These are phyloP conservation scores for Centrocercus urophasianus DNA, from an alignment of 2,113 vertebrate genomes.

Conservation along the genomic window DNA sequence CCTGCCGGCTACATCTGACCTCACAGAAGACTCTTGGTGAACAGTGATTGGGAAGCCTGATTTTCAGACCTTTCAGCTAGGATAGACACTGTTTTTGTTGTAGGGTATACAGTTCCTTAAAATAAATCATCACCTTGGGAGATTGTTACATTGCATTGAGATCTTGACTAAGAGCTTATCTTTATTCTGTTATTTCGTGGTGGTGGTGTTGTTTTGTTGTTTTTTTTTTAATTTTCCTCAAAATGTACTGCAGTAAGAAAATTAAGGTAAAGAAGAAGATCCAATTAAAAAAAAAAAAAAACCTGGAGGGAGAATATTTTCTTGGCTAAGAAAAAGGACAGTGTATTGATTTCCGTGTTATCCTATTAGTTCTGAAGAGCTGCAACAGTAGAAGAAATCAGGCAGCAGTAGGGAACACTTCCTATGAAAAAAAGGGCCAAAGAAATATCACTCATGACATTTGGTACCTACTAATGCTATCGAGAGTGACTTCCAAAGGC, in stretches of 20 bases:
- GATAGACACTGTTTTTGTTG: not conserved
- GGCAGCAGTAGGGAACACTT: not conserved
- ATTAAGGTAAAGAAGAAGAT: not conserved
- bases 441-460: not conserved
- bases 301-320: not conserved
- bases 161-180: not conserved
- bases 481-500: not conserved
- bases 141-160: not conserved
- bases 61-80: conserved; percentile 3
- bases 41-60: not conserved
- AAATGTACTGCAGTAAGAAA: not conserved
- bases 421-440: not conserved
- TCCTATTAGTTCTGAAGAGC: not conserved
- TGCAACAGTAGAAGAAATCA: not conserved
- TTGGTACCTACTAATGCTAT: not conserved
- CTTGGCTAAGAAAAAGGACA: not conserved
- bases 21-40: conserved; percentile 18
- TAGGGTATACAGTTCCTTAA: not conserved
- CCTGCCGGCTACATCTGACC: conserved; percentile 1
- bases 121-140: not conserved
- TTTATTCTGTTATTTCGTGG: not conserved
- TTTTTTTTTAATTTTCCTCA: not conserved
- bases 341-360: too few relatives aligned
- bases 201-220: too few relatives aligned
- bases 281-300: not conserved